Evolutionary conservation across 35 echinoderm and acorn worm genomes (phyloP).

Genomic region (Lytechinus variegatus): DNA sequence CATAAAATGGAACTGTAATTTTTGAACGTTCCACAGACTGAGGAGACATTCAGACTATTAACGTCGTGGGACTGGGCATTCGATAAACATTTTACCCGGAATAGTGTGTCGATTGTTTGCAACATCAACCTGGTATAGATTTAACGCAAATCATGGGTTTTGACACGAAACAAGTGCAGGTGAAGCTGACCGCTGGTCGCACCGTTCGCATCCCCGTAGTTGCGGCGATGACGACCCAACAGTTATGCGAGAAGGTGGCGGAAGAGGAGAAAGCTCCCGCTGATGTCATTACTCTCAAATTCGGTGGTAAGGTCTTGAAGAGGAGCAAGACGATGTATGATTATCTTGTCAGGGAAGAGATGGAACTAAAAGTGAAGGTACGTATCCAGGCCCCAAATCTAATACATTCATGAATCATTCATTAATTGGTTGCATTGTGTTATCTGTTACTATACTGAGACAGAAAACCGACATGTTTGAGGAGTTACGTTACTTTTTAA

Average conservation of each 20-base stretch:
- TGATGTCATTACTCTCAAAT: constrained; percentile 63
- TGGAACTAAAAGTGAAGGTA: constrained; percentile 68
- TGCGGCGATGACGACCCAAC: constrained; percentile 8
- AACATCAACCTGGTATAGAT: neutral
- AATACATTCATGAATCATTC: too few species aligned
- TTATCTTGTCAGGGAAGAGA: constrained; percentile 66
- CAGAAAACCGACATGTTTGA: too few species aligned
- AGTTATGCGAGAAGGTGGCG: constrained; percentile 63
- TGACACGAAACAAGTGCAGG: constrained; percentile 47
- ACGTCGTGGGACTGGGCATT: neutral
- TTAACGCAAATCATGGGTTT: constrained; percentile 41
- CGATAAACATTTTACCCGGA: neutral
- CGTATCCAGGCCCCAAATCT: too few species aligned
- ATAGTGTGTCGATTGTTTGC: neutral
- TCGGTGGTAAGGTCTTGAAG: constrained; percentile 71
- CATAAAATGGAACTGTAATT: neutral
- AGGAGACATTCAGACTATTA: neutral
- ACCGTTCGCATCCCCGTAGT: constrained; percentile 48
- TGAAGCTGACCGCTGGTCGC: constrained; percentile 63
- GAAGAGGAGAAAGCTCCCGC: constrained; percentile 59
- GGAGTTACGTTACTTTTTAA: too few species aligned
- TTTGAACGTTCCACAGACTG: neutral
- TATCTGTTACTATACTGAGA: too few species aligned
- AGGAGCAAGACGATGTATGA: constrained; percentile 52
- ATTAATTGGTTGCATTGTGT: too few species aligned